These are phyloP conservation scores for Leptodactylus fuscus DNA, from an alignment of 2,113 vertebrate species.

Conservation along the genomic window DNA sequence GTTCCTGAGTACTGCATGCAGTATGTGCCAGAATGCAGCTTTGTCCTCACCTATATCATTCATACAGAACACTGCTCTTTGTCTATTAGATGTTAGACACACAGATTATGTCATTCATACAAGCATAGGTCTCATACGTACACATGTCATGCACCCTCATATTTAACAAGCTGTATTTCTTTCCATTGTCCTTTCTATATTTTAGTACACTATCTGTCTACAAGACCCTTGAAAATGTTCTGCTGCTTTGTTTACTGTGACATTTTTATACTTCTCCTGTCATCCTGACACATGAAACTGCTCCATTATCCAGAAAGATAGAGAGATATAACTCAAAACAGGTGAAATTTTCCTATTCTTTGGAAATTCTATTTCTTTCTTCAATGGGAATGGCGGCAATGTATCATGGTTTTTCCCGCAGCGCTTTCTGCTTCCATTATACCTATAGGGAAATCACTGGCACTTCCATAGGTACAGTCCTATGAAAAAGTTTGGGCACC, in stretches of 20 bases:
- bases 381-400: no score
- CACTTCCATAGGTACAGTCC: no score
- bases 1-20: conserved; percentile 7
- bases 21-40: conserved; percentile 40
- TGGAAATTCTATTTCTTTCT: no score
- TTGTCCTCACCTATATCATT: conserved; percentile 47
- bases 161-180: conserved; percentile 30
- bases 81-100: conserved; percentile 41
- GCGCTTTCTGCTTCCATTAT: no score
- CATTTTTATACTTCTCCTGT: neutral
- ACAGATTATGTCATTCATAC: conserved; percentile 47
- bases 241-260: neutral
- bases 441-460: no score
- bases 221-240: neutral
- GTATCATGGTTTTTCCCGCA: no score
- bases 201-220: neutral
- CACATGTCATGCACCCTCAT: conserved; percentile 22
- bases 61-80: conserved; percentile 34
- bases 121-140: neutral
- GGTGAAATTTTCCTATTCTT: neutral
- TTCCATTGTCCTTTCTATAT: no score
- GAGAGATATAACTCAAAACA: neutral
- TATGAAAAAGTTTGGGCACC: no score
- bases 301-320: neutral
- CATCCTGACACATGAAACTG: neutral